Evolutionary conservation across 2,113 vertebrate species (phyloP), one percentile per base, ranked within the genome.

Genomic region (Apodemus sylvaticus): DNA sequence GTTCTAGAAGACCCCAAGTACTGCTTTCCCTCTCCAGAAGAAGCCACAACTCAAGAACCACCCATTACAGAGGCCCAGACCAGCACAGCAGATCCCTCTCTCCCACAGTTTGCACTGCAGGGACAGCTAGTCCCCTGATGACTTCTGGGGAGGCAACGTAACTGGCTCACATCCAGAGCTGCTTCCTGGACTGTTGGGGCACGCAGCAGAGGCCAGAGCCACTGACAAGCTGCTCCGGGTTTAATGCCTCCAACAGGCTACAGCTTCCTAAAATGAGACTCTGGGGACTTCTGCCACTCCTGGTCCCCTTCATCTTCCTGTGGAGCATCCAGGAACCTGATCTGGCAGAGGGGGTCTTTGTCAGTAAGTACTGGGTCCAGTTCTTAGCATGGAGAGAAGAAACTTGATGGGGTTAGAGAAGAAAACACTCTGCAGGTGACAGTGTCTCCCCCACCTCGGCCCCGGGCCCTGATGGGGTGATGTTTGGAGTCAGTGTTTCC

Each of bases 291-390:
- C 92, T 96, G 42, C 51, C 31, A 13, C 39, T 97, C 36, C 74
- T 96, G 79, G 58, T 51, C 31, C 58, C 36, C 3, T 36, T 95
- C 90, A 36, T 96, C 64, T 19, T 97, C 64, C 88, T 95, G 17
- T 53, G 34, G 79, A 39, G 8, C 24, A 17, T 95, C 70, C 74
- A 70, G 85, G 58, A 94, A 14, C 31, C 68, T 85, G 64, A 39
- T 36, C 42, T 90, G n/a, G 79, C 86, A 31, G 88, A 97, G 24
- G 90, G 68, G 4, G 5, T 16, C 24, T 10, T 94, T 22, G 0
- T 5, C 1, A 81, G 96, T 97, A 95, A 97, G 97, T 96, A 92
- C 0, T 31, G 70, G 64, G 22, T 74, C 14, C 31, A 7, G 73
- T 29, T 20, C 48, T 89, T 68, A 31, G 5, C 60, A 26, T 6